Conservation (phyloP, 1,140 invertebrate genomes). For the Lamellibrachia luymesi region DNA sequence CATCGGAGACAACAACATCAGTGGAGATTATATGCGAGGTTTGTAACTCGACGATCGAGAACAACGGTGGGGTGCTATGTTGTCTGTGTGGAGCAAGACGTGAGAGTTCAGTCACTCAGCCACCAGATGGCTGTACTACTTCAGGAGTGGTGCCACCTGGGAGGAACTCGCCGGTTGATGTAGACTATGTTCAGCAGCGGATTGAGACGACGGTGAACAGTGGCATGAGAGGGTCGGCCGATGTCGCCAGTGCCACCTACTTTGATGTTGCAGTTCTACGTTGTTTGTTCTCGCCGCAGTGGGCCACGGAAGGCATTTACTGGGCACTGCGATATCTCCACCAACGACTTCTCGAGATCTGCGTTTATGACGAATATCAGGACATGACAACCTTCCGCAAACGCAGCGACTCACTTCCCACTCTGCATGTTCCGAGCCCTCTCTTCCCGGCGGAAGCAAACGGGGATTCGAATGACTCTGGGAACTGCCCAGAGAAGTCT, state of each 20-base stretch:
- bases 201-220: conserved; percentile 45
- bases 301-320: conserved; percentile 96
- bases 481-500: not conserved
- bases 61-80: not conserved
- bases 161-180: conserved; percentile 37
- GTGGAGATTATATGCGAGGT: conserved; percentile 52
- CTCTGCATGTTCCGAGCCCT: conserved; percentile 72
- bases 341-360: conserved; percentile 56
- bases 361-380: conserved; percentile 66
- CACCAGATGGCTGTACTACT: not conserved
- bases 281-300: conserved; percentile 94
- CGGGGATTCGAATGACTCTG: not conserved
- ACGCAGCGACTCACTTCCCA: conserved; percentile 87
- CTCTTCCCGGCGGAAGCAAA: not conserved
- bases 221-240: conserved; percentile 38
- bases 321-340: conserved; percentile 87
- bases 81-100: conserved; percentile 13
- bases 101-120: not conserved
- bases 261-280: conserved; percentile 92
- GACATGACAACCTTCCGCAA: conserved; percentile 71
- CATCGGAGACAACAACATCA: conserved; percentile 29
- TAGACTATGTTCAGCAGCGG: conserved; percentile 48
- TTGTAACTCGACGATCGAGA: conserved; percentile 38
- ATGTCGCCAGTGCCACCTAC: conserved; percentile 71
- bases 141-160: not conserved